Conservation (phyloP, 2,888 invertebrate species). For the Acleris literana region DNA sequence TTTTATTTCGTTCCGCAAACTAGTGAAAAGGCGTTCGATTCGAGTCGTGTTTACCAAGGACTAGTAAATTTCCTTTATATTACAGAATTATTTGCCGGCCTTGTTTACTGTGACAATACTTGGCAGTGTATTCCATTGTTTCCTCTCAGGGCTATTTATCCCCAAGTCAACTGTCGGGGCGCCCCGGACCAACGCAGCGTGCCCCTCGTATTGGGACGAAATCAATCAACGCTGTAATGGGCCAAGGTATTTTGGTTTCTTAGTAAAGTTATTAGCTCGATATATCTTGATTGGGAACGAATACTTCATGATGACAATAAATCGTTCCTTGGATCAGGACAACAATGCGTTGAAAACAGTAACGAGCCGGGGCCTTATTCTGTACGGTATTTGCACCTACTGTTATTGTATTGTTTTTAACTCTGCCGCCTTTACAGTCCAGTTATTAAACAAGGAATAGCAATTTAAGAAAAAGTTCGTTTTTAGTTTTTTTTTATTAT, state of each 20-base stretch:
- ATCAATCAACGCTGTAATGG: constrained; percentile 11
- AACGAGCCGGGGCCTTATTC: too few relatives aligned
- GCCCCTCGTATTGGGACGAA: constrained; percentile 8
- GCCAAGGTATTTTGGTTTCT: constrained; percentile 13
- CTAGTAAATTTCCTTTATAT: constrained; percentile 8
- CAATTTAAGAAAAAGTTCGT: too few relatives aligned
- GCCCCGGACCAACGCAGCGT: constrained; percentile 3
- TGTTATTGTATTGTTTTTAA: too few relatives aligned
- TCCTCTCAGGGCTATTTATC: constrained; percentile 12
- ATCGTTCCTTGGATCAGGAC: constrained; percentile 6
- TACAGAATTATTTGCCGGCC: constrained; percentile 3
- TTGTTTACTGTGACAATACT: constrained; percentile 20
- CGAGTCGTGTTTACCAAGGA: neutral
- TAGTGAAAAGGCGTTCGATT: neutral
- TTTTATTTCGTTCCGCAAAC: neutral
- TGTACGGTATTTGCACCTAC: too few relatives aligned
- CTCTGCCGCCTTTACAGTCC: too few relatives aligned
- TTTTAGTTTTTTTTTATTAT: too few relatives aligned
- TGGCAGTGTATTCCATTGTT: constrained; percentile 16
- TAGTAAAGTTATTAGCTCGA: constrained; percentile 22
- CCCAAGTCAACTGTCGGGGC: constrained; percentile 16
- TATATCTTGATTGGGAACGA: constrained; percentile 21
- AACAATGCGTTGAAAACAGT: constrained; percentile 10
- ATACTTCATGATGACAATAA: constrained; percentile 18
- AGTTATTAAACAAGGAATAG: too few relatives aligned